These are phyloP conservation scores for Oscheius sp. DNA, from an alignment of 2,888 invertebrate genomes.

Conservation along the genomic window DNA sequence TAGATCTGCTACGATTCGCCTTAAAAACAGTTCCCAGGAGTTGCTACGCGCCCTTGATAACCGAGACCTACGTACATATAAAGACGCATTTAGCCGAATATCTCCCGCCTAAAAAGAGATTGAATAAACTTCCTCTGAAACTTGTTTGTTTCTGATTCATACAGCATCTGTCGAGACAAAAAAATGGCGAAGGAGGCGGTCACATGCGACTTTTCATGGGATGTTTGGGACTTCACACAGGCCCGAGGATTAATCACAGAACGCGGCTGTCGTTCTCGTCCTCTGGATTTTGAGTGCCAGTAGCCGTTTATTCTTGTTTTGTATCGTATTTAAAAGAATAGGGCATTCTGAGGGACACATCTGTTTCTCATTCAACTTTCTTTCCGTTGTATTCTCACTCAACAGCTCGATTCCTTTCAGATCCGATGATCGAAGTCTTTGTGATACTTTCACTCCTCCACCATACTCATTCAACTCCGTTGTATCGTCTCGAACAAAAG, in stretches of 20 bases:
- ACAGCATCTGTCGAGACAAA: neutral
- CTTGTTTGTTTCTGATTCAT: neutral
- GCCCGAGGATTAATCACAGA: slow-evolving; percentile 3
- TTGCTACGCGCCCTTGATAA: slow-evolving; percentile 54
- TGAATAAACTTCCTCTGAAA: neutral
- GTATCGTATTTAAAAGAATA: too few relatives aligned
- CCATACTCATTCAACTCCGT: neutral
- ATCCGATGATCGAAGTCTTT: neutral
- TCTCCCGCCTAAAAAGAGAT: neutral
- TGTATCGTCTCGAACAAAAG: slow-evolving; percentile 1
- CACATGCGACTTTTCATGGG: slow-evolving; percentile 11
- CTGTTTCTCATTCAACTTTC: too few relatives aligned
- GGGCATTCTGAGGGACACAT: too few relatives aligned
- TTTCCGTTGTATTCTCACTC: neutral
- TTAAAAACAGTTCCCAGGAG: slow-evolving; percentile 33
- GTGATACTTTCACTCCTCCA: neutral
- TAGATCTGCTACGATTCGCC: slow-evolving; percentile 62
- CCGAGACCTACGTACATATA: slow-evolving; percentile 46
- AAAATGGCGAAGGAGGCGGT: neutral
- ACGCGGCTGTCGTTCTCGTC: neutral
- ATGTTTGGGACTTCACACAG: slow-evolving; percentile 23
- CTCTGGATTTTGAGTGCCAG: too few relatives aligned
- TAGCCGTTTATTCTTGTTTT: too few relatives aligned
- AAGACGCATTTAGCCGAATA: slow-evolving; percentile 29
- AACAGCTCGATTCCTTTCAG: too few relatives aligned